Percentiles rank a stretch among this genome's conserved stretches.
These are phyloP conservation scores for Casuarius casuarius DNA, from an alignment of 2,113 vertebrate species.

Conservation along the genomic window DNA sequence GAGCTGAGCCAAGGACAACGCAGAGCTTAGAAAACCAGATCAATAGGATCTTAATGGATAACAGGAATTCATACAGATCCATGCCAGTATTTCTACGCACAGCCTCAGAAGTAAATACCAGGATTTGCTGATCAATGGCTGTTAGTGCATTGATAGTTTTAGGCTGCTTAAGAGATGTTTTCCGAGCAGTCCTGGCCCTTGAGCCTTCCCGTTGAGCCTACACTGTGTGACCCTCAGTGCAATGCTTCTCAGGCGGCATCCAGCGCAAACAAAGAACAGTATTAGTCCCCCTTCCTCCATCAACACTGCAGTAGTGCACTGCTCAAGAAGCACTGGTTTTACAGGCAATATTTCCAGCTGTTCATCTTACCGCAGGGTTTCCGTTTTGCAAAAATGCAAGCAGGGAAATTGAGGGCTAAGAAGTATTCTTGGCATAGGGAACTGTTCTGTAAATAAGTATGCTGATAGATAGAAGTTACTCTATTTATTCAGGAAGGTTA, in stretches of 20 bases:
- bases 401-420: background rate
- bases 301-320: background rate
- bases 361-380: background rate
- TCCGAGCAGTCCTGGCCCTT: background rate
- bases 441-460: background rate
- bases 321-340: background rate
- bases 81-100: background rate
- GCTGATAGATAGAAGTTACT: background rate
- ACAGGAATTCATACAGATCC: background rate
- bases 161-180: background rate
- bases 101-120: background rate
- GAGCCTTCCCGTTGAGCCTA: background rate
- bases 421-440: background rate
- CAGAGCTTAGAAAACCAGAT: background rate
- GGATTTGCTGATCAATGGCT: background rate
- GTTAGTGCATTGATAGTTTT: background rate
- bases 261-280: background rate
- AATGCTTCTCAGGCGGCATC: accelerated
- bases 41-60: background rate
- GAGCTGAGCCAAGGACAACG: background rate
- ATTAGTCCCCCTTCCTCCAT: background rate
- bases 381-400: background rate
- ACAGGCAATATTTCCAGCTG: background rate
- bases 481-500: background rate
- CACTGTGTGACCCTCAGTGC: background rate